phyloP scores from a whole-genome alignment of 2,113 vertebrate genomes.

The Riparia riparia region DNA sequence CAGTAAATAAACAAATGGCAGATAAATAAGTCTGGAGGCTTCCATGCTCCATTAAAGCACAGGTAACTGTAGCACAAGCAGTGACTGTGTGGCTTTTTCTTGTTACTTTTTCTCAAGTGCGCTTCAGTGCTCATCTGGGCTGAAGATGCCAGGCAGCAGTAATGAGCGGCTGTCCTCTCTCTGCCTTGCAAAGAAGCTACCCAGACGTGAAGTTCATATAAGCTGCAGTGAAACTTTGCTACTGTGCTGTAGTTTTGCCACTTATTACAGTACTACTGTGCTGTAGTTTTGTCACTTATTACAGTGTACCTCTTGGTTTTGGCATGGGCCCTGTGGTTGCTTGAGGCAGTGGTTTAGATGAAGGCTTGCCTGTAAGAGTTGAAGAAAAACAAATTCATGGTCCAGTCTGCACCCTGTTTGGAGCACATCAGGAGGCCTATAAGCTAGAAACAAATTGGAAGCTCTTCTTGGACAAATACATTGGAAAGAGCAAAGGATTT shows the following conservation, averaged over 20 bases:
- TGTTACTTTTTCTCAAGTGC: background rate
- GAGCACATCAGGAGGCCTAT: accelerated
- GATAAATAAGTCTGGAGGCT: background rate
- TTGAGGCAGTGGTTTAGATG: background rate
- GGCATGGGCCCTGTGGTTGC: background rate
- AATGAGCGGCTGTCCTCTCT: background rate
- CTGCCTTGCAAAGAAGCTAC: background rate
- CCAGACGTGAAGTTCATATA: background rate
- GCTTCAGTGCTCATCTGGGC: background rate
- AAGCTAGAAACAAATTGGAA: background rate
- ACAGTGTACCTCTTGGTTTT: background rate
- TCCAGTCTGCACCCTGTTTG: background rate
- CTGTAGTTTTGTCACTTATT: background rate
- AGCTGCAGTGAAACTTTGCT: background rate
- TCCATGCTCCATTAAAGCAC: background rate
- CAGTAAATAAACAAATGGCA: background rate
- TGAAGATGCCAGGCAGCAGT: background rate
- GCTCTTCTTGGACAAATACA: background rate
- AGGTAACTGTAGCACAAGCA: background rate
- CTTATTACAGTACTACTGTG: background rate
- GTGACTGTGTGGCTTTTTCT: accelerated
- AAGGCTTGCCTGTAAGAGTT: background rate
- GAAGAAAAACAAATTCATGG: background rate
- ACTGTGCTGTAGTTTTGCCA: background rate
- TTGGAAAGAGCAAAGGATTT: background rate